Evolutionary conservation across 2,888 invertebrate species (phyloP), one percentile per base, ranked within the genome.

Genomic region (Teleogryllus oceanicus): DNA sequence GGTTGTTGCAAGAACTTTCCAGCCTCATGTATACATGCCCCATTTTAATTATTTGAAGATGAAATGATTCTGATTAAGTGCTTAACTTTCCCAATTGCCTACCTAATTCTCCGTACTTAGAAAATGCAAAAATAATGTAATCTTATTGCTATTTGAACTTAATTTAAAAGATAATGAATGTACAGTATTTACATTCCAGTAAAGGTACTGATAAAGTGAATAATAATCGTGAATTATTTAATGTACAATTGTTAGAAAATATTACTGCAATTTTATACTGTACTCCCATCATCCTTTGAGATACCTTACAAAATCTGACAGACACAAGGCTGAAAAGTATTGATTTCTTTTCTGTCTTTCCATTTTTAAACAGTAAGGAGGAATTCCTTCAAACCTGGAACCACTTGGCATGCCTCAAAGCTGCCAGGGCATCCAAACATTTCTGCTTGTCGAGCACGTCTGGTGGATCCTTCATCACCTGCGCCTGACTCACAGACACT

Each of bases 351-450:
- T 75, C 2, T 80, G 75, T 49, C 49, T 76, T 80, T 80, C 50
- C 78, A 74, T 78, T 74, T 80, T 81, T 80, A 80, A 82, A 81
- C 79, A 78, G 78, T 80, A 81, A 79, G 80, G 80, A 81, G 76
- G 80, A 82, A 81, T 81, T 82, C 81, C 81, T 82, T 90, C 90
- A 92, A 91, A 97, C 97, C 96, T 99, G 98, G 94, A 99, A 99
- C 98, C 99, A 99, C 93, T 99, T 99, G 92, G 98, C 97, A 94
- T 98, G 98, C 92, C 99, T 96, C 90, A 99, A 94, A 90, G 97
- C 96, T 91, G 99, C 98, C 91, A 99, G 94, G 91, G 99, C 98
- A 93, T 97, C 95, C 92, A 99, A 95, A 94, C 99, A 99, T 92
- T 97, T 97, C 92, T 96, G 96, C 92, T 96, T 96, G 93, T 97